These are phyloP conservation scores for Schrankia costaestrigalis DNA, from an alignment of 2,888 invertebrate species.

Conservation along the genomic window DNA sequence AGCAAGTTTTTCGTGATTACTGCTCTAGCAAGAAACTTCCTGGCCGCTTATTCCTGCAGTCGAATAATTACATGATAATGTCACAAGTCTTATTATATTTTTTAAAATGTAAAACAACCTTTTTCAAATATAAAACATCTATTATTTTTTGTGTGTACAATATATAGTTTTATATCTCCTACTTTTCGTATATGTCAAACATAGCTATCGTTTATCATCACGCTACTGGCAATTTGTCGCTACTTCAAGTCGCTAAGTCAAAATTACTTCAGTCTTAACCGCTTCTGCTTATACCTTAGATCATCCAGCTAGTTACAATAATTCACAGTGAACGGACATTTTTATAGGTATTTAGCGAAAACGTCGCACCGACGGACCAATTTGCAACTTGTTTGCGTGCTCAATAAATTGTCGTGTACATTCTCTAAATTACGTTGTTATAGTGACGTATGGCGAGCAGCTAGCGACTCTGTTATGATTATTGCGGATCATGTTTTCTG, in stretches of 20 bases:
- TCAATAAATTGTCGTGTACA: slow-evolving; percentile 61
- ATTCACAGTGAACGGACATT: slow-evolving; percentile 75
- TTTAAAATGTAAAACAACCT: too few species aligned
- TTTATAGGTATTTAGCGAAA: slow-evolving; percentile 81
- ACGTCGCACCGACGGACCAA: slow-evolving; percentile 75
- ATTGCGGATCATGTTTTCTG: slow-evolving; percentile 3
- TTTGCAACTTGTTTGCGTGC: slow-evolving; percentile 78
- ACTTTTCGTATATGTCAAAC: too few species aligned
- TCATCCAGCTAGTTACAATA: slow-evolving; percentile 65
- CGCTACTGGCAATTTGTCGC: too few species aligned
- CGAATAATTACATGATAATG: too few species aligned
- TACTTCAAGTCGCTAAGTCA: not conserved
- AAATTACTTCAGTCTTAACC: not conserved
- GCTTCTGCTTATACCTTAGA: slow-evolving; percentile 2
- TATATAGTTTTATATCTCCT: too few species aligned
- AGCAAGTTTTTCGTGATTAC: too few species aligned
- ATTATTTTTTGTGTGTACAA: too few species aligned
- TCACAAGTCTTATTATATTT: too few species aligned
- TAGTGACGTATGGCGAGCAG: slow-evolving; percentile 21
- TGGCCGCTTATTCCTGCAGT: too few species aligned
- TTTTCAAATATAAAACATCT: too few species aligned
- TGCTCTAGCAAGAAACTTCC: too few species aligned
- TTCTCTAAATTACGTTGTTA: slow-evolving; percentile 43
- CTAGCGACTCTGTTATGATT: slow-evolving; percentile 15
- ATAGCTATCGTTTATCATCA: too few species aligned